Percentiles rank a stretch among this genome's conserved stretches.
Conservation (phyloP, 2,113 vertebrate species). For the Triplophysa tibetana region DNA sequence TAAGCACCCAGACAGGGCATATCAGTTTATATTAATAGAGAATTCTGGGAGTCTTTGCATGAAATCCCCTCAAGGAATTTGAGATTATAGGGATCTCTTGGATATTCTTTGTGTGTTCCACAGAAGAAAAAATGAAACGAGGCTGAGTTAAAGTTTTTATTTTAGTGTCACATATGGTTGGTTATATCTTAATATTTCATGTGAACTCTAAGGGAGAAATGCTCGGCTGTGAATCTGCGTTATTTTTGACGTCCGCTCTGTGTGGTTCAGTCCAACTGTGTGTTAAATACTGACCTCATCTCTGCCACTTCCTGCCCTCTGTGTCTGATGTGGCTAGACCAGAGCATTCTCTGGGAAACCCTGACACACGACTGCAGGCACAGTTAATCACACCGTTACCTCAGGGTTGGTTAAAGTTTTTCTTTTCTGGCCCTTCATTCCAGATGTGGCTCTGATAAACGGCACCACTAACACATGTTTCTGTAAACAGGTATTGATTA, state of each 20-base stretch:
- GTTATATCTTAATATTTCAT: background rate
- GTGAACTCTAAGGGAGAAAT: background rate
- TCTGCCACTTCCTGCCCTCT: constrained; percentile 65
- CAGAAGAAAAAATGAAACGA: no score
- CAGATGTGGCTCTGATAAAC: background rate
- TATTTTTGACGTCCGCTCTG: constrained; percentile 9
- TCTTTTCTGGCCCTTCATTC: background rate
- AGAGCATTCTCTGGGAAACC: constrained; percentile 67
- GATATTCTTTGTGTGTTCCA: no score
- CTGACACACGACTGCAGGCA: constrained; percentile 53
- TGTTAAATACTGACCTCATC: constrained; percentile 61
- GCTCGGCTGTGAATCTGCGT: background rate
- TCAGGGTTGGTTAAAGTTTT: background rate
- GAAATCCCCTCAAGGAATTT: background rate
- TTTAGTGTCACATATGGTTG: background rate
- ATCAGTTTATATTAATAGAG: background rate
- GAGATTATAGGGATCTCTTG: background rate
- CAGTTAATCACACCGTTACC: background rate
- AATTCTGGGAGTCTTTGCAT: constrained; percentile 14
- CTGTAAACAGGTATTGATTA: background rate
- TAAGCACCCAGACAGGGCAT: background rate
- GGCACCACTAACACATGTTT: background rate
- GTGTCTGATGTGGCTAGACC: constrained; percentile 65
- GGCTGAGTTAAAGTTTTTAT: no score
- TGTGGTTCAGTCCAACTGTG: constrained; percentile 64